A percentile compares a stretch with the other conserved stretches of the same genome.
These are phyloP conservation scores for Gallinago stenura DNA, from an alignment of 2,797 vertebrate species.

Conservation along the genomic window DNA sequence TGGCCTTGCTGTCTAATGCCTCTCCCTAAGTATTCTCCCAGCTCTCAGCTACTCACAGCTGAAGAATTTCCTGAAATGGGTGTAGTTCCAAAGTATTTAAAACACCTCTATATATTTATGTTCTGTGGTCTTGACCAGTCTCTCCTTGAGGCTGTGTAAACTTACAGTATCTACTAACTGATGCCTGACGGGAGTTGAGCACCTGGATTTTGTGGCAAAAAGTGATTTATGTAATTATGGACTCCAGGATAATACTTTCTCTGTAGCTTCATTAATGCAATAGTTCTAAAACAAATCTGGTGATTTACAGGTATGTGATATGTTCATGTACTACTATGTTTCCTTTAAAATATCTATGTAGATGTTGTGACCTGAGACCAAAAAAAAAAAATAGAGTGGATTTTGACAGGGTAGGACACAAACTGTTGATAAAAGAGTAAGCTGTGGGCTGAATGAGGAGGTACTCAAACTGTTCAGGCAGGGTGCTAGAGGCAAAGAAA, in stretches of 20 bases:
- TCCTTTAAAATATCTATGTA: background rate
- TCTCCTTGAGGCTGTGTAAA: background rate
- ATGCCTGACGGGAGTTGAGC: background rate
- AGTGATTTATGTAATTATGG: background rate
- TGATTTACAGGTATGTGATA: background rate
- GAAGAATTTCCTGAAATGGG: conserved; percentile 3
- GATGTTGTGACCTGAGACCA: background rate
- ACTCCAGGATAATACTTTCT: background rate
- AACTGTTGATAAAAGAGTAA: conserved; percentile 36
- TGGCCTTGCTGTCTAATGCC: background rate
- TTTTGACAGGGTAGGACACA: background rate
- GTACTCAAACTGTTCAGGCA: conserved; percentile 33
- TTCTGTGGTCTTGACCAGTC: background rate
- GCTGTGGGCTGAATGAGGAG: conserved; percentile 11
- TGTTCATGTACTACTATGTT: background rate
- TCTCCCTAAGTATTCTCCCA: background rate
- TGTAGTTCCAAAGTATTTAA: background rate
- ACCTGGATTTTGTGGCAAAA: background rate
- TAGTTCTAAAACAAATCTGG: background rate
- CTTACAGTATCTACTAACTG: background rate
- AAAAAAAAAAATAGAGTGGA: background rate
- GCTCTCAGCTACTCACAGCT: background rate
- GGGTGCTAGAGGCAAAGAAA: conserved; percentile 21
- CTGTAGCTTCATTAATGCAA: background rate
- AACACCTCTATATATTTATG: background rate